Evolutionary conservation across 2,888 invertebrate species (phyloP).

Genomic region (Hecatera dysodea): DNA sequence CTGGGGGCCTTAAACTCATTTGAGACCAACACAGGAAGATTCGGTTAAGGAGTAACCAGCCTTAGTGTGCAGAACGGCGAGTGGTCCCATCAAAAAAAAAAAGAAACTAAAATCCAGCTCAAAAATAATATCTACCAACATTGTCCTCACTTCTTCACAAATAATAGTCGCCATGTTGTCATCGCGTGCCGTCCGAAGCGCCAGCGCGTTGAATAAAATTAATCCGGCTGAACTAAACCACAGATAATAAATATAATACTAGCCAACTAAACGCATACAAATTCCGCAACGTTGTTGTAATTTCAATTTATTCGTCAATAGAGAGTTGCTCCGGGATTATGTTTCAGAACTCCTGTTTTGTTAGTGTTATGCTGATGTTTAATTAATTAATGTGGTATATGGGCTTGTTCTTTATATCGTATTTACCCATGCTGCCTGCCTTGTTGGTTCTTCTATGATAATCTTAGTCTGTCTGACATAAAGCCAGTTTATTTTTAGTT

Average conservation of each 20-base stretch:
- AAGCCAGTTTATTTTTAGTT: too few relatives aligned
- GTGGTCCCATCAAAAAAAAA: too few relatives aligned
- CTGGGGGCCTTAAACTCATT: too few relatives aligned
- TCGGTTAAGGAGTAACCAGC: too few relatives aligned
- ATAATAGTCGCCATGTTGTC: conserved; percentile 34
- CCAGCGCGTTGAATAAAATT: conserved; percentile 73
- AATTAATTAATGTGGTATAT: conserved; percentile 18
- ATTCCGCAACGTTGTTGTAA: conserved; percentile 67
- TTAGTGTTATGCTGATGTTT: conserved; percentile 33
- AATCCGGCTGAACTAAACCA: conserved; percentile 70
- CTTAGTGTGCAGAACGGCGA: too few relatives aligned
- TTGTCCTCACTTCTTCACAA: conserved; percentile 26
- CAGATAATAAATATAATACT: conserved; percentile 13
- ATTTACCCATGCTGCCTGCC: too few relatives aligned
- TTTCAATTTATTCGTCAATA: conserved; percentile 72
- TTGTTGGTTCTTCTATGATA: too few relatives aligned
- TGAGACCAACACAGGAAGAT: too few relatives aligned
- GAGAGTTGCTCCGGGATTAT: conserved; percentile 57
- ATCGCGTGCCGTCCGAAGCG: conserved; percentile 68
- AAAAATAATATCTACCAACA: background rate
- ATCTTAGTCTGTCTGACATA: too few relatives aligned
- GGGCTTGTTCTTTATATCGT: background rate
- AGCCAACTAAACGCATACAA: conserved; percentile 70
- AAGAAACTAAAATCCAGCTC: too few relatives aligned
- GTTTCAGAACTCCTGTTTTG: conserved; percentile 54